Percentiles rank a stretch among this genome's conserved stretches.
These are phyloP conservation scores for Apostichopus leukothele DNA, from an alignment of 53 echinoderm and acorn worm genomes.

Conservation along the genomic window DNA sequence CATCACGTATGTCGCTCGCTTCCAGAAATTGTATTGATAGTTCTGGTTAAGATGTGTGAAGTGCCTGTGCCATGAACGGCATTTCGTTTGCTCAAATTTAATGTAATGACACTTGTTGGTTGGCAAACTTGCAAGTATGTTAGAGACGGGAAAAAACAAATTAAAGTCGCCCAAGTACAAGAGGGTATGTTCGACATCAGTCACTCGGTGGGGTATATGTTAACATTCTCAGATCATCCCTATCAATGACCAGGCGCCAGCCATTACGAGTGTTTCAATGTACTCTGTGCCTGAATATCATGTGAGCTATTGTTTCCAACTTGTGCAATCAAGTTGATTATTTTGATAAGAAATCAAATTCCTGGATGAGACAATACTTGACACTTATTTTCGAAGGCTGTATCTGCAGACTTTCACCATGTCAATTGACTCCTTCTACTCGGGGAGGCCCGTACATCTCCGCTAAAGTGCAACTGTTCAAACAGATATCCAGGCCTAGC, in stretches of 20 bases:
- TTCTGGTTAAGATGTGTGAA: no score
- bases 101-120: no score
- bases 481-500: slow-evolving; percentile 19
- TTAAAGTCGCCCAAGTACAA: no score
- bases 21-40: no score
- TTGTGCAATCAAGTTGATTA: slow-evolving; percentile 23
- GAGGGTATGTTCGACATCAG: background rate
- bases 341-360: slow-evolving; percentile 22
- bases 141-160: no score
- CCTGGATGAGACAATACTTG: background rate
- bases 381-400: background rate
- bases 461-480: slow-evolving; percentile 48
- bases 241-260: background rate
- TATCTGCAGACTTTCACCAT: background rate
- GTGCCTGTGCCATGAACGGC: no score
- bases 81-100: no score
- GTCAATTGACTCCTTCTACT: background rate
- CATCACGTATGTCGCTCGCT: no score
- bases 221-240: background rate
- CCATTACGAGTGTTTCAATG: background rate
- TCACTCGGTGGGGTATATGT: background rate
- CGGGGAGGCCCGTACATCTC: slow-evolving; percentile 34
- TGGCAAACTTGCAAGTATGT: no score
- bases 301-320: background rate
- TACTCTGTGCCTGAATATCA: no score